Base-by-base conservation (phyloP, 2,888 invertebrate genomes). In the Anaspis maculata region DNA sequence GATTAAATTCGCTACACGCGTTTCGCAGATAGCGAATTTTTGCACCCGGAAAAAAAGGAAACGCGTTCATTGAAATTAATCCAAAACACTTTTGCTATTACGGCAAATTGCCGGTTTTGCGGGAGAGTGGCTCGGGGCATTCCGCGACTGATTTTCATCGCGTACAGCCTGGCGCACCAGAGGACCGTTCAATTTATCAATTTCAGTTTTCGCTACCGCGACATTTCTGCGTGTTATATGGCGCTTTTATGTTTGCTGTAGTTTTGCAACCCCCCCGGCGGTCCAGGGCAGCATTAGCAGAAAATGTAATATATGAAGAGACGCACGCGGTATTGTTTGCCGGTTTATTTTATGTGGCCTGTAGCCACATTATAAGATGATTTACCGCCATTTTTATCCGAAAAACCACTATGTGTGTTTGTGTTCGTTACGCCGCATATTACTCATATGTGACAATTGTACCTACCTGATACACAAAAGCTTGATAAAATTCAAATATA, bases 201-300 rank as follows among this genome's bases (percentile, higher is more conserved):
- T 52, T 55, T 52, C 52, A 51, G 51, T 49, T 54, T 52, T 49
- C 49, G 50, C 52, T 45, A 45, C 48, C 44, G 43, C 44, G 51
- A 51, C 49, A 55, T 46, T 48, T 49, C 46, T 44, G 24, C 12
- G 42, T 51, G 48, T 49, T 50, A 49, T 51, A 49, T 50, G 50
- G 47, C 31, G 48, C 49, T 48, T 52, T 48, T 47, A 51, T 51
- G 48, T 51, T 51, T 49, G 49, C 48, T 43, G 45, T 49, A 48
- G 46, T 49, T 53, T 52, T 51, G 49, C 48, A 45, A 19, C 19
- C 5, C 19, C 47, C n/a, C n/a, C n/a, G n/a, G n/a, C n/a, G n/a
- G n/a, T n/a, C n/a, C n/a, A n/a, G n/a, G 26, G 49, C 51, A 47
- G 45, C 54, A 54, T 54, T 54, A 54, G 46, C 52, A 52, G 49